A percentile compares a stretch with the other conserved stretches of the same genome.
Evolutionary conservation across 2,113 vertebrate species (phyloP).

Genomic region (Tragelaphus buxtoni): DNA sequence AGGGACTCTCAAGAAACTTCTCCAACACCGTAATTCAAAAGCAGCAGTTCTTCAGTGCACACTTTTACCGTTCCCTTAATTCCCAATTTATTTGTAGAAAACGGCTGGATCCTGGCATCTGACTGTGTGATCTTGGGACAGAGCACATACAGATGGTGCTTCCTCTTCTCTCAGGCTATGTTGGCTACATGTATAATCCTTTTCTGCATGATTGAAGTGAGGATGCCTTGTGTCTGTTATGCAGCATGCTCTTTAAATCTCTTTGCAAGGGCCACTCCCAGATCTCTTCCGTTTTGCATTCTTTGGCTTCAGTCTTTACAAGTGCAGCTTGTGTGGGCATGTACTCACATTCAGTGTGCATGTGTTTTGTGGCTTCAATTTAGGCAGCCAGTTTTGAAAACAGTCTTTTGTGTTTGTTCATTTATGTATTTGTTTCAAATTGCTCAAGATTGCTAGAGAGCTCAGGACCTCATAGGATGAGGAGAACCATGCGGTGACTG

Average conservation of each 20-base stretch:
- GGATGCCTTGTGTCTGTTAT: not conserved
- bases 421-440: conserved; percentile 21
- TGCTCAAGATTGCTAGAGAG: not conserved
- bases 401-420: conserved; percentile 26
- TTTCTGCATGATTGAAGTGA: not conserved
- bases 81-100: not conserved
- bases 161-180: not conserved
- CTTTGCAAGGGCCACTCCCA: not conserved
- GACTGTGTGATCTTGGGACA: not conserved
- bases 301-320: not conserved
- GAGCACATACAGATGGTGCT: not conserved
- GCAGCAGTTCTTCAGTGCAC: not conserved
- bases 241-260: not conserved
- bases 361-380: conserved; percentile 39
- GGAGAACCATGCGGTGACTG: not conserved
- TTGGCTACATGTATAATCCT: not conserved
- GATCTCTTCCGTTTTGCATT: not conserved
- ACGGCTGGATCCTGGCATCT: not conserved
- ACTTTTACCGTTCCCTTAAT: not conserved
- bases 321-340: conserved; percentile 40
- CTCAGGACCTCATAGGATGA: not conserved
- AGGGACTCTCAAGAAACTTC: not conserved
- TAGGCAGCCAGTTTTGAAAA: conserved; percentile 52
- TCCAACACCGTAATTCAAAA: not conserved
- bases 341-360: not conserved